Conservation (phyloP, 53 echinoderm and acorn worm genomes). For the Astropecten irregularis region DNA sequence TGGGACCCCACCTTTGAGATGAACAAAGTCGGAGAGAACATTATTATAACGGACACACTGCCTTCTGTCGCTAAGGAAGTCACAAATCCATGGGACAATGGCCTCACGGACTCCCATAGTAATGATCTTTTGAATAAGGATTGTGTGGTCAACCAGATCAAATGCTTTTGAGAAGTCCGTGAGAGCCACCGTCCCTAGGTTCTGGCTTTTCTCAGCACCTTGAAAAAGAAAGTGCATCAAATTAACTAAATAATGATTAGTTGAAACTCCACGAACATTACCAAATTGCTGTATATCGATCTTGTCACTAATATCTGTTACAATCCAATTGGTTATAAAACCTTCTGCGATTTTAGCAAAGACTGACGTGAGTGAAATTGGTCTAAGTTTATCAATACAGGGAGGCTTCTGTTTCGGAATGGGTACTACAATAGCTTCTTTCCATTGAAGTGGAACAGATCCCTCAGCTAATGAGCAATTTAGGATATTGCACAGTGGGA, state of each 20-base stretch:
- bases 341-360: too few species aligned
- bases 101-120: too few species aligned
- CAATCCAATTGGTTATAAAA: too few species aligned
- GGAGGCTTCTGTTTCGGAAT: not conserved
- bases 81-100: too few species aligned
- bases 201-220: not conserved
- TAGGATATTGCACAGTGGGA: too few species aligned
- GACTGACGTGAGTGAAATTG: too few species aligned
- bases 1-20: too few species aligned
- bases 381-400: too few species aligned
- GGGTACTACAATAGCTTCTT: conserved; percentile 8
- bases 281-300: not conserved
- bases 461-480: not conserved
- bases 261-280: conserved; percentile 13
- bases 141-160: not conserved
- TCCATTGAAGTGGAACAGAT: conserved; percentile 4
- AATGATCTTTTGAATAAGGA: conserved; percentile 9
- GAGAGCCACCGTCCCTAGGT: not conserved
- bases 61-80: too few species aligned
- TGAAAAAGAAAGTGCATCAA: not conserved
- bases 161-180: too few species aligned
- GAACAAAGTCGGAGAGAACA: too few species aligned
- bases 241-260: not conserved
- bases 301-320: conserved; percentile 5
- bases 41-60: too few species aligned